Evolutionary conservation across 1,140 invertebrate genomes (phyloP).

Genomic region (Philotrypesis tridentata): DNA sequence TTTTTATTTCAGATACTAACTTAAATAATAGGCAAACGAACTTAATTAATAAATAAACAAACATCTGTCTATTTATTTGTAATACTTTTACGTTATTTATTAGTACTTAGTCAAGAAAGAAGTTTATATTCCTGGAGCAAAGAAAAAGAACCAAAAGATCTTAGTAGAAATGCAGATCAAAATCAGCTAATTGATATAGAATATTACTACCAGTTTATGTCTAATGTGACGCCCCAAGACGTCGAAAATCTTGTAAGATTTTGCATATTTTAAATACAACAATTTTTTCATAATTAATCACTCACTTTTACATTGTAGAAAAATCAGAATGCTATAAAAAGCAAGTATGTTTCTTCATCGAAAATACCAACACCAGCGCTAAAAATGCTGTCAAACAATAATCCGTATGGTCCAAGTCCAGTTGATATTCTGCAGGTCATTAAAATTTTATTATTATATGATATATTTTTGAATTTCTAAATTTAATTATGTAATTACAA

Average conservation of each 20-base stretch:
- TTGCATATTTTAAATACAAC: not conserved
- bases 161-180: slow-evolving; percentile 76
- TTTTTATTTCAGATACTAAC: too few species aligned
- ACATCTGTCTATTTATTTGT: slow-evolving; percentile 19
- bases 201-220: slow-evolving; percentile 79
- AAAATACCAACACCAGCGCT: slow-evolving; percentile 48
- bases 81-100: slow-evolving; percentile 36
- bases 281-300: not conserved
- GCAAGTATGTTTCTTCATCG: slow-evolving; percentile 30
- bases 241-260: slow-evolving; percentile 47
- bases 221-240: slow-evolving; percentile 16
- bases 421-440: slow-evolving; percentile 54
- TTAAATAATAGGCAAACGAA: too few species aligned
- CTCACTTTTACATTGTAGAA: slow-evolving; percentile 38
- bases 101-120: slow-evolving; percentile 56
- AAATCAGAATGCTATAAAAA: not conserved
- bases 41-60: too few species aligned
- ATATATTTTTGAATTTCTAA: not conserved
- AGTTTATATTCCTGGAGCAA: slow-evolving; percentile 72
- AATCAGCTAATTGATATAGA: slow-evolving; percentile 80
- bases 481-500: not conserved
- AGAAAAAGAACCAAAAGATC: slow-evolving; percentile 79
- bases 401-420: slow-evolving; percentile 53
- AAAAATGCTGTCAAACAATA: slow-evolving; percentile 45
- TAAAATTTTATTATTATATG: not conserved